Evolutionary conservation across 1,140 invertebrate species (phyloP).

Genomic region (Pseudobourletiella spinata): DNA sequence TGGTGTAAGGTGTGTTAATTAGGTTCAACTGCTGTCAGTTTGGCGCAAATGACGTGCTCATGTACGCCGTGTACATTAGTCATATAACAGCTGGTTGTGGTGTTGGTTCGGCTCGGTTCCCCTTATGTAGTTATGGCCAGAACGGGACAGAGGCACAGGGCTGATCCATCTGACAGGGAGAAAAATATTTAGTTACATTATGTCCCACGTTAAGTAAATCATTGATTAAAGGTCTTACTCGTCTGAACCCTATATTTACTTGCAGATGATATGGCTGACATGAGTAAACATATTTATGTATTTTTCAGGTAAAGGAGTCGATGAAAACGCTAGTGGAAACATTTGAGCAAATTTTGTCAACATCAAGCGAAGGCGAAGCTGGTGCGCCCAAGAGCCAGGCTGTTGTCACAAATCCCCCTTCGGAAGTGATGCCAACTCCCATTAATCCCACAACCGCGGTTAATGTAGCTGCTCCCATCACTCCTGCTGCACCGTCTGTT

Average conservation of each 20-base stretch:
- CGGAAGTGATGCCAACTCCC: background rate
- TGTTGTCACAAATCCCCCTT: background rate
- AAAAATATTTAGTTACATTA: background rate
- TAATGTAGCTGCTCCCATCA: background rate
- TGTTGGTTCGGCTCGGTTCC: no score
- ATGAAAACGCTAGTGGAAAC: slow-evolving; percentile 28
- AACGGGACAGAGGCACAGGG: no score
- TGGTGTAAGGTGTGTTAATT: no score
- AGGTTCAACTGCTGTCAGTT: no score
- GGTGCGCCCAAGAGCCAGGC: background rate
- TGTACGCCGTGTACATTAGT: no score
- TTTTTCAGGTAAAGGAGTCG: slow-evolving; percentile 25
- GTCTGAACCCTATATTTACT: no score
- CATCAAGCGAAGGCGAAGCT: slow-evolving; percentile 7
- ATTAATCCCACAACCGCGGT: background rate
- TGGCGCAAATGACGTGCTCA: no score
- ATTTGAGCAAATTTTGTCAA: slow-evolving; percentile 32
- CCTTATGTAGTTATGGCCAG: no score
- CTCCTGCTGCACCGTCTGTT: no score
- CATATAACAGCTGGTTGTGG: no score
- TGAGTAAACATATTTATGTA: background rate
- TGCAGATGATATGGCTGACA: background rate
- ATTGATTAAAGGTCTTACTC: background rate
- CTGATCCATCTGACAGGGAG: no score
- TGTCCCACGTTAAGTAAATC: background rate